Base-by-base conservation (phyloP, 2,888 invertebrate genomes). In the Tenthredo distinguenda region DNA sequence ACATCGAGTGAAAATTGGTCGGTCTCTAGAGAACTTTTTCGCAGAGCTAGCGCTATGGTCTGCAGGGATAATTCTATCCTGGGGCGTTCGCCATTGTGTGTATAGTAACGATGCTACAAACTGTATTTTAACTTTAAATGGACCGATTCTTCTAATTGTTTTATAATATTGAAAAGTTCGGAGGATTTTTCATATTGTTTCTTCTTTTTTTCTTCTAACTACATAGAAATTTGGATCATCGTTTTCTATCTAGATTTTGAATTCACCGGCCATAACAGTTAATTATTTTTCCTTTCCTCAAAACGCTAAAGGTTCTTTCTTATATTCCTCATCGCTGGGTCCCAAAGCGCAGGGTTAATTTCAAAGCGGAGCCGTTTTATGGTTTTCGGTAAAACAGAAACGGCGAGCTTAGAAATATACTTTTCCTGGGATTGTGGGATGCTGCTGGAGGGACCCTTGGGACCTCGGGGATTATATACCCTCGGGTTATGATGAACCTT, bases 321-420 rank as follows among this genome's bases (percentile, higher is more conserved):
- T 15, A 15, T 68, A 71, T 37, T 74, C 43, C 43, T 18, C 18
- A 7, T 9, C 21, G 50, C 55, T 81, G 62, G 84, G 79, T 85
- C 77, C 85, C 84, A 34, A 62, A 81, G 40, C 81, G 82, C 85
- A 85, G 87, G 88, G 89, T 90, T 90, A 89, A 90, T 89, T 87
- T 90, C 76, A 85, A 90, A 90, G 89, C 87, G 87, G 89, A 87
- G 40, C 85, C 31, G 89, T 85, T 85, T 85, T 85, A 85, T 85
- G 85, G 85, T 81, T 86, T 87, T 87, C 88, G 87, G 88, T 88
- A 84, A 79, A 88, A 88, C 86, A 87, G 87, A 88, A 90, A 87
- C 87, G 87, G 86, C 88, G 89, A 87, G 87, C 88, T 87, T 88
- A 87, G 87, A 87, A 50, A 62, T 37, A 71, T 21, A 76, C 83